These are phyloP conservation scores for Polydrusus tereticollis DNA, from an alignment of 2,888 invertebrate genomes.

Conservation along the genomic window DNA sequence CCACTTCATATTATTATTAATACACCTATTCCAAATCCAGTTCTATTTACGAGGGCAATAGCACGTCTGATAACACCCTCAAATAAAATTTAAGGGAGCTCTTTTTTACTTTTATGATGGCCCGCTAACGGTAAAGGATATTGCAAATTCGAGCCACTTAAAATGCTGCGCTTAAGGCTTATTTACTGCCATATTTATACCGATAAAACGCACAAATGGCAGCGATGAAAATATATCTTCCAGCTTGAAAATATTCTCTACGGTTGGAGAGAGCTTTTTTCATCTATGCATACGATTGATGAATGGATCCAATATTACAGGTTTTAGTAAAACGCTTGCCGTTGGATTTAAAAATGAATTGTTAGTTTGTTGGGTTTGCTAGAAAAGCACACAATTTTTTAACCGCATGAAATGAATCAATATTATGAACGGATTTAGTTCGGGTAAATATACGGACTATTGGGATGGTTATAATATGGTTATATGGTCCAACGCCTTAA, in stretches of 20 bases:
- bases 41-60: constrained; percentile 13
- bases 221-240: constrained; percentile 32
- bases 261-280: constrained; percentile 10
- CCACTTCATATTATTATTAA: not conserved
- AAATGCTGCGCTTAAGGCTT: constrained; percentile 32
- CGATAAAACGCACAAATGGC: constrained; percentile 32
- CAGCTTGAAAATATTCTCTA: constrained; percentile 10
- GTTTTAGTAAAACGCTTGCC: constrained; percentile 1
- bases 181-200: constrained; percentile 35
- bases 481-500: too few species aligned
- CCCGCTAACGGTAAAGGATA: constrained; percentile 28
- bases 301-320: constrained; percentile 17
- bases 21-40: not conserved
- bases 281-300: constrained; percentile 13
- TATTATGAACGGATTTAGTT: too few species aligned
- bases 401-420: not conserved
- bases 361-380: constrained; percentile 2
- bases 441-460: too few species aligned
- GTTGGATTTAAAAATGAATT: constrained; percentile 12
- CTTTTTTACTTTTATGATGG: constrained; percentile 22
- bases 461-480: too few species aligned
- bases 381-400: not conserved
- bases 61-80: constrained; percentile 9
- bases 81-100: constrained; percentile 20
- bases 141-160: constrained; percentile 35